Percentiles rank a stretch among this genome's conserved stretches.
phyloP scores from a whole-genome alignment of 2,113 vertebrate genomes.

The Gobiocypris rarus region DNA sequence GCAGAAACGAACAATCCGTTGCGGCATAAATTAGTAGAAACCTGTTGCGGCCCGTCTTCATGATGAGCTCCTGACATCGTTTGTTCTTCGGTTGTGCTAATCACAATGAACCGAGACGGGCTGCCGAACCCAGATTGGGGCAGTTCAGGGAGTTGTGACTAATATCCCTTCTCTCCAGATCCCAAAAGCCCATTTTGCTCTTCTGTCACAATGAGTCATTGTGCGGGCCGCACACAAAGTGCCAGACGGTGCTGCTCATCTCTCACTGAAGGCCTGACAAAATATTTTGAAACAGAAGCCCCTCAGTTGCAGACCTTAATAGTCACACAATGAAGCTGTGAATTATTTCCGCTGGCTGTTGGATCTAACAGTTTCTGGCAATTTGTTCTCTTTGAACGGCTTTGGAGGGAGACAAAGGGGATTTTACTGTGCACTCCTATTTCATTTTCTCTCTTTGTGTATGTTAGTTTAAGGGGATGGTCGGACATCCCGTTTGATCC shows the following conservation, averaged over 20 bases:
- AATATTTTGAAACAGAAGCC: constrained; percentile 75
- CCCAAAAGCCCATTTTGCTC: constrained; percentile 59
- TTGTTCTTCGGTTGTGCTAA: constrained; percentile 62
- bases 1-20: background rate
- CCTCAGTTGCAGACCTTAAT: constrained; percentile 67
- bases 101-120: constrained; percentile 47
- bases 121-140: constrained; percentile 47
- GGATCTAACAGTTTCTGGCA: constrained; percentile 64
- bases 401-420: constrained; percentile 41
- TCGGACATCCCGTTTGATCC: constrained; percentile 10
- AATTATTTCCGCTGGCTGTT: constrained; percentile 68
- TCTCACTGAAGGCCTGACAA: constrained; percentile 72
- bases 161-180: constrained; percentile 68
- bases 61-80: background rate
- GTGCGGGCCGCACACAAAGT: constrained; percentile 71
- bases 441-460: constrained; percentile 43
- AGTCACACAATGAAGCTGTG: constrained; percentile 66
- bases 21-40: constrained; percentile 10
- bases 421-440: constrained; percentile 45
- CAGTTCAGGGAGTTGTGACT: constrained; percentile 64
- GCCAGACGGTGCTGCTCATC: constrained; percentile 66
- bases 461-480: constrained; percentile 35
- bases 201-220: constrained; percentile 73
- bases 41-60: constrained; percentile 44
- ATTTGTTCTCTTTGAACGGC: constrained; percentile 54